phyloP scores from a whole-genome alignment of 2,797 vertebrate genomes.

The Gorsachius magnificus region DNA sequence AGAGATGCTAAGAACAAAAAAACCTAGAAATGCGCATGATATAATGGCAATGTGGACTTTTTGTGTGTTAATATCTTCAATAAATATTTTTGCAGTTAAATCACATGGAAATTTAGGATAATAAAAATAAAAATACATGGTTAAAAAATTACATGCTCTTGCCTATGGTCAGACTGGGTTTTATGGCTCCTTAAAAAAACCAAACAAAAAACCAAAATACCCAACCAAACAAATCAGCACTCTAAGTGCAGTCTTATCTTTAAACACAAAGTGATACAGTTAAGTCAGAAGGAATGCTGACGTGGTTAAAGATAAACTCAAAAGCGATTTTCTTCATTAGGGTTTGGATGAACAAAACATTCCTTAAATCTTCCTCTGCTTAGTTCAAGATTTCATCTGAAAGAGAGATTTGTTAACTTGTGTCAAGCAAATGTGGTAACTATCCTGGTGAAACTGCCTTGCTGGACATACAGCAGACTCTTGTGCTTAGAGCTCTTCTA shows the following conservation, averaged over 20 bases:
- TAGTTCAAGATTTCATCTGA: neutral
- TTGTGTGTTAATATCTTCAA: neutral
- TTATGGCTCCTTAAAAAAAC: neutral
- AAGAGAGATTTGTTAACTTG: neutral
- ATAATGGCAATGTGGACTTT: neutral
- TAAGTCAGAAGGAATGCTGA: neutral
- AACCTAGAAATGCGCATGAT: neutral
- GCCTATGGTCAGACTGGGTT: neutral
- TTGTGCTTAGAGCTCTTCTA: neutral
- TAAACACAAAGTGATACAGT: neutral
- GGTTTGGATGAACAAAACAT: neutral
- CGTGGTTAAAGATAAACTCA: neutral
- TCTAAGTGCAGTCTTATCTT: neutral
- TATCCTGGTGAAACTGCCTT: neutral
- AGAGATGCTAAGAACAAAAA: neutral
- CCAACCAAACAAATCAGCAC: neutral
- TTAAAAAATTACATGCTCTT: neutral
- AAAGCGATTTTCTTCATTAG: neutral
- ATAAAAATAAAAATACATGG: neutral
- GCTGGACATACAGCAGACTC: neutral
- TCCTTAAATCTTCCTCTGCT: neutral
- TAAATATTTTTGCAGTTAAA: slow-evolving; percentile 13
- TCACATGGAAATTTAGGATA: neutral
- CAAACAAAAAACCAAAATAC: neutral
- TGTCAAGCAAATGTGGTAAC: neutral